These are phyloP conservation scores for Gallinago media DNA, from an alignment of 2,113 vertebrate species.

Conservation along the genomic window DNA sequence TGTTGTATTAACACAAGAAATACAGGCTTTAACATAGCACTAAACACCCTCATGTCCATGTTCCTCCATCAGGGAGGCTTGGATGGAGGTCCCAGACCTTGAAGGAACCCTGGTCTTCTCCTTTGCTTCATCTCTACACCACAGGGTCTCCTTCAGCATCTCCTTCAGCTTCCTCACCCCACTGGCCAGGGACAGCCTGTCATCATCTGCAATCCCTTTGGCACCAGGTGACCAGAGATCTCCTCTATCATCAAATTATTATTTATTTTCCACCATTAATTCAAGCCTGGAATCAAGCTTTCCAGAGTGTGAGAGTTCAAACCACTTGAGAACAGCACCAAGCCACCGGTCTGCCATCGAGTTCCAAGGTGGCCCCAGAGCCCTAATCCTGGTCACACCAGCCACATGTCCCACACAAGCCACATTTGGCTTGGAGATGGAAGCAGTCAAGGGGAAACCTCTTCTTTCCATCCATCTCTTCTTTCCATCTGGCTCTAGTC, in stretches of 20 bases:
- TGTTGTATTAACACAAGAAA: background rate
- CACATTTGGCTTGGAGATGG: background rate
- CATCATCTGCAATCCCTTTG: background rate
- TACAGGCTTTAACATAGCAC: rapidly evolving
- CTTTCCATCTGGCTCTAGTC: background rate
- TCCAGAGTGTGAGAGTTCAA: background rate
- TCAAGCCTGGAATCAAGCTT: background rate
- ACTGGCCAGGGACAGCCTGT: background rate
- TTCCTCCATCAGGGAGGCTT: rapidly evolving
- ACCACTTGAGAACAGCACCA: background rate
- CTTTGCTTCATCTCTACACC: background rate
- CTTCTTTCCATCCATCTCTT: background rate
- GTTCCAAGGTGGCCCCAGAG: background rate
- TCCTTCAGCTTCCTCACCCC: background rate
- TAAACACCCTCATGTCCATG: background rate
- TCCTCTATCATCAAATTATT: background rate
- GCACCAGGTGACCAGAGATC: background rate
- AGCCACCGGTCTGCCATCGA: background rate
- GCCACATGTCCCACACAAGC: rapidly evolving
- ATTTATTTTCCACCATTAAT: background rate
- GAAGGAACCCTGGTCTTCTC: background rate
- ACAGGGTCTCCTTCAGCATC: background rate
- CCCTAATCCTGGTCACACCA: background rate
- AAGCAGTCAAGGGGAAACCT: background rate
- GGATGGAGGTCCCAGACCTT: background rate